A percentile compares a stretch with the other conserved stretches of the same genome.
phyloP scores from a whole-genome alignment of 1,140 invertebrate genomes.

The Scaptomyza pallida region DNA sequence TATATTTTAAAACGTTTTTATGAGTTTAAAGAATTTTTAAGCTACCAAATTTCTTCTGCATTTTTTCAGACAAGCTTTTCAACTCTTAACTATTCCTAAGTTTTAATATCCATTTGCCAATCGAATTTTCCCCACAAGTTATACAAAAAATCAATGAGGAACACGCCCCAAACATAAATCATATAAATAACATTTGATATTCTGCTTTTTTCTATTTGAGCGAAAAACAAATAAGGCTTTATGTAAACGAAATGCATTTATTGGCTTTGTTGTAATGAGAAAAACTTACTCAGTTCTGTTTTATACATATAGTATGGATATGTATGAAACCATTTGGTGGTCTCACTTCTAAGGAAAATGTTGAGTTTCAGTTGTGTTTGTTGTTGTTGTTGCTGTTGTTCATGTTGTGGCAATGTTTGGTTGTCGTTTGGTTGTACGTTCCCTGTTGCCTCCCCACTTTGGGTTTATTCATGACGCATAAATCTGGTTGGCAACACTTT shows the following conservation, averaged over 20 bases:
- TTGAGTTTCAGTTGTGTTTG: slow-evolving; percentile 16
- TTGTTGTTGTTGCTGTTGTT: slow-evolving; percentile 25
- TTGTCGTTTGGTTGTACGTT: slow-evolving; percentile 16
- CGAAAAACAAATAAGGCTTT: slow-evolving; percentile 52
- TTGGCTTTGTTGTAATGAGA: slow-evolving; percentile 40
- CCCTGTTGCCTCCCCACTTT: slow-evolving; percentile 52
- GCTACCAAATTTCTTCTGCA: no score
- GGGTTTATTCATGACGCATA: slow-evolving; percentile 81
- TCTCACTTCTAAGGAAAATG: slow-evolving; percentile 28
- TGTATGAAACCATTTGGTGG: slow-evolving; percentile 13
- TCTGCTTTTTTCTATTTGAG: slow-evolving; percentile 32
- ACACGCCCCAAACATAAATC: slow-evolving; percentile 17
- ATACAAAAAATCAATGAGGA: slow-evolving; percentile 18
- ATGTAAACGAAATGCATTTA: slow-evolving; percentile 61
- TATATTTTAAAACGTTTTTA: no score
- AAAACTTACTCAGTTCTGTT: slow-evolving; percentile 13
- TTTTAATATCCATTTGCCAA: neutral
- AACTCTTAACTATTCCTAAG: neutral
- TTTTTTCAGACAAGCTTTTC: no score
- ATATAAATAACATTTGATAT: neutral
- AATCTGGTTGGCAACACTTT: slow-evolving; percentile 78
- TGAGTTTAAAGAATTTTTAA: no score
- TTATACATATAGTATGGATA: neutral
- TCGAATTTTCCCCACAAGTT: neutral
- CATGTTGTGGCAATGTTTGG: slow-evolving; percentile 8